These are phyloP conservation scores for Latrodectus elegans DNA, from an alignment of 2,888 invertebrate genomes.

Conservation along the genomic window DNA sequence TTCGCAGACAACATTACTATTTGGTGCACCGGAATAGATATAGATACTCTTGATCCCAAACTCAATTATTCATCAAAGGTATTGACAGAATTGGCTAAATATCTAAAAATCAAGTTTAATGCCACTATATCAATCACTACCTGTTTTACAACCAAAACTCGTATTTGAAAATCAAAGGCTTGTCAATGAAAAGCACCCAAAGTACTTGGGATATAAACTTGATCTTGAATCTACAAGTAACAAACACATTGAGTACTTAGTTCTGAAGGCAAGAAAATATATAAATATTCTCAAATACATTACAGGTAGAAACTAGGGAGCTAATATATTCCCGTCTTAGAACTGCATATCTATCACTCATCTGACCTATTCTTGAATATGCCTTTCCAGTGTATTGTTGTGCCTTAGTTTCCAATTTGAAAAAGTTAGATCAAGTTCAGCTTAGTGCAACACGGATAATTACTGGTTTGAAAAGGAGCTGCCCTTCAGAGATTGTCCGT, in stretches of 20 bases:
- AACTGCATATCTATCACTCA: constrained; percentile 12
- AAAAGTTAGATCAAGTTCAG: constrained; percentile 9
- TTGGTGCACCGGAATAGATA: neutral
- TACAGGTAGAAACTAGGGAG: neutral
- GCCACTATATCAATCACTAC: neutral
- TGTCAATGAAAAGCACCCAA: constrained; percentile 25
- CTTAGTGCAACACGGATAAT: constrained; percentile 19
- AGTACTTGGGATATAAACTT: constrained; percentile 14
- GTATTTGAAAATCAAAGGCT: neutral
- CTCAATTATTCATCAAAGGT: neutral
- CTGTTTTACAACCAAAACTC: neutral
- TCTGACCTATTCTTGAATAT: constrained; percentile 13
- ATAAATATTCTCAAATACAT: constrained; percentile 14
- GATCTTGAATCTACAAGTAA: constrained; percentile 24
- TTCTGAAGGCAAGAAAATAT: constrained; percentile 19
- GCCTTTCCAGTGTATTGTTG: neutral
- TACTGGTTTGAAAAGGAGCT: constrained; percentile 3
- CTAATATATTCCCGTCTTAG: neutral
- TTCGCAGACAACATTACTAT: constrained; percentile 12
- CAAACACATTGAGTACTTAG: constrained; percentile 27
- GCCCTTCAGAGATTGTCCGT: constrained; percentile 12
- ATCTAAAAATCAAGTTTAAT: neutral
- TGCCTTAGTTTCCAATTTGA: neutral
- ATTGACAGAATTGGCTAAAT: neutral
- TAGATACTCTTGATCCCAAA: neutral